These are phyloP conservation scores for Pogonomyrmex californicus DNA, from an alignment of 1,140 invertebrate species.

Conservation along the genomic window DNA sequence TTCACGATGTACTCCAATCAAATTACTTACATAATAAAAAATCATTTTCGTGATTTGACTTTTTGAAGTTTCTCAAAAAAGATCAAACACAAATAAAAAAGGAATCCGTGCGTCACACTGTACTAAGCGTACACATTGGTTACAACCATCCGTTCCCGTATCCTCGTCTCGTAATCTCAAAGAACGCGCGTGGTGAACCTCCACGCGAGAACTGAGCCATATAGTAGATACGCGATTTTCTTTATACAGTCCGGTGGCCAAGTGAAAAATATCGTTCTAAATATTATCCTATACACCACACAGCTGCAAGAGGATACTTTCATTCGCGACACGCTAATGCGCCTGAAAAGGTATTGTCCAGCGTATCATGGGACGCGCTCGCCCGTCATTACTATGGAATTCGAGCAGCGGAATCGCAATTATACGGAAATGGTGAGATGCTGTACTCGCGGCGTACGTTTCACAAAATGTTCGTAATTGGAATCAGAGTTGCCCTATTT, in stretches of 20 bases:
- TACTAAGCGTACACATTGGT: constrained; percentile 79
- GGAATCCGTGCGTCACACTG: constrained; percentile 70
- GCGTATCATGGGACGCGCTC: constrained; percentile 18
- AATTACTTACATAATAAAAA: constrained; percentile 80
- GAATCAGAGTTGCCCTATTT: not conserved
- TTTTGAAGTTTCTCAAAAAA: constrained; percentile 1
- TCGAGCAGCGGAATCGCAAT: constrained; percentile 18
- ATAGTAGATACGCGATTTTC: constrained; percentile 87
- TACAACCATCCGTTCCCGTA: constrained; percentile 58
- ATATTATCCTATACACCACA: constrained; percentile 85
- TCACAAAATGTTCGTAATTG: not conserved
- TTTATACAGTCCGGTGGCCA: constrained; percentile 87
- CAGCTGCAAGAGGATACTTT: constrained; percentile 83
- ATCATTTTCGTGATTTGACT: constrained; percentile 77
- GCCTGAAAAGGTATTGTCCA: constrained; percentile 84
- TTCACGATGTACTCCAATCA: constrained; percentile 1
- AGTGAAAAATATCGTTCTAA: constrained; percentile 88
- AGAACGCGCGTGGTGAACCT: constrained; percentile 75
- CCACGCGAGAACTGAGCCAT: constrained; percentile 85
- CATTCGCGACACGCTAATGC: constrained; percentile 86
- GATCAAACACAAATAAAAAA: constrained; percentile 47
- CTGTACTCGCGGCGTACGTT: not conserved
- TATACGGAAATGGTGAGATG: constrained; percentile 13
- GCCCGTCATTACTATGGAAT: constrained; percentile 45
- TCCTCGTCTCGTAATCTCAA: constrained; percentile 48